A percentile compares a stretch with the other conserved stretches of the same genome.
Evolutionary conservation across 2,888 invertebrate species (phyloP).

Genomic region (Oscheius onirici): DNA sequence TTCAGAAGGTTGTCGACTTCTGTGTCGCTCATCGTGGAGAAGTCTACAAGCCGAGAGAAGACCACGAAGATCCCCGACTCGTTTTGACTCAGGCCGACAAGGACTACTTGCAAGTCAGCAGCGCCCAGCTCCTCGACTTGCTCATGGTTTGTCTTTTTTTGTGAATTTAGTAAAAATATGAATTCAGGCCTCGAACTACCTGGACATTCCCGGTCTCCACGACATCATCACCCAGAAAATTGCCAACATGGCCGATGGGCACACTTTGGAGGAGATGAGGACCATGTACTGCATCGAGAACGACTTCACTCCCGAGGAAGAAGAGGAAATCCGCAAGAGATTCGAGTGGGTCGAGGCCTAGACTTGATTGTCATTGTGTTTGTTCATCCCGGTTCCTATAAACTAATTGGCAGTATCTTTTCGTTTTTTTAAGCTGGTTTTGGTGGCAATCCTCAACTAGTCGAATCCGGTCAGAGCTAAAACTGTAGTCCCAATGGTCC

Average conservation of each 20-base stretch:
- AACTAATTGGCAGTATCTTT: no score
- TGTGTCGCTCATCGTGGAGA: conserved; percentile 1
- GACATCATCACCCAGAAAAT: conserved; percentile 11
- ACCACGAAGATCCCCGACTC: conserved; percentile 2
- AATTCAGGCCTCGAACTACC: neutral
- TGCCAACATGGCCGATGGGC: conserved; percentile 6
- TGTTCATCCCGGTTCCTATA: no score
- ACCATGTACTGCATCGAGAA: conserved; percentile 3
- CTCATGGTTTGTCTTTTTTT: neutral
- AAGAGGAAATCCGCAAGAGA: conserved; percentile 2
- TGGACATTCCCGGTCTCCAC: conserved; percentile 8
- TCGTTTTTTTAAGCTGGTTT: no score
- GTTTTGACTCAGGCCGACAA: neutral
- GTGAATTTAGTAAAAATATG: neutral
- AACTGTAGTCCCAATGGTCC: no score
- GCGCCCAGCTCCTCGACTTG: neutral
- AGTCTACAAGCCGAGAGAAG: neutral
- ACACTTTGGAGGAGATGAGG: neutral
- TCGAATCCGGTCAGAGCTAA: no score
- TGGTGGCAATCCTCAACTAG: no score
- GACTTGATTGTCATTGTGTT: no score
- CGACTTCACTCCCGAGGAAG: conserved; percentile 10
- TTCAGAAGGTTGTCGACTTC: conserved; percentile 1
- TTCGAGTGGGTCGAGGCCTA: conserved; percentile 5
- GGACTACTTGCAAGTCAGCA: conserved; percentile 1